Percentiles rank a stretch among this genome's conserved stretches.
These are phyloP conservation scores for Catharus fuscescens DNA, from an alignment of 2,113 vertebrate species.

Conservation along the genomic window DNA sequence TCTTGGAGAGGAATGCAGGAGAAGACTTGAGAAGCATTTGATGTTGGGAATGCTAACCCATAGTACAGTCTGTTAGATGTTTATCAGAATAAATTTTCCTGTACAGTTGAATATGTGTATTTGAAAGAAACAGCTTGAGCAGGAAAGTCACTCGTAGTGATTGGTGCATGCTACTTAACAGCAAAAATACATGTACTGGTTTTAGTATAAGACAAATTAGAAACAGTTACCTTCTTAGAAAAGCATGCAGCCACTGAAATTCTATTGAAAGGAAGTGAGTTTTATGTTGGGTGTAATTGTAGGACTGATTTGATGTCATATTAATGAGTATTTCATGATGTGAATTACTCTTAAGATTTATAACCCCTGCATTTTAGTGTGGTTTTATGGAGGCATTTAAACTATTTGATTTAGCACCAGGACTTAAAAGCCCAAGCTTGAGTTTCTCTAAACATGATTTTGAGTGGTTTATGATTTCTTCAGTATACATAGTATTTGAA, in stretches of 20 bases:
- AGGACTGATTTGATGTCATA: not conserved
- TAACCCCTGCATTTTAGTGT: not conserved
- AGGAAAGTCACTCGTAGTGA: not conserved
- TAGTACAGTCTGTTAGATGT: not conserved
- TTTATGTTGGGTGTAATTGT: not conserved
- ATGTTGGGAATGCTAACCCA: not conserved
- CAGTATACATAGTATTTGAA: accelerated
- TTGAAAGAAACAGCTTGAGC: not conserved
- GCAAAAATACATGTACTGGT: not conserved
- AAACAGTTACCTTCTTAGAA: not conserved
- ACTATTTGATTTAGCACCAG: not conserved
- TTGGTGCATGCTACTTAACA: not conserved
- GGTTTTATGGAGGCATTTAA: not conserved
- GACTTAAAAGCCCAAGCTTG: not conserved
- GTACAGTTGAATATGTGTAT: not conserved
- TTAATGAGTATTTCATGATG: not conserved
- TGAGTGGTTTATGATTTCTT: not conserved
- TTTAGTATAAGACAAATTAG: not conserved
- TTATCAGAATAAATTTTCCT: not conserved
- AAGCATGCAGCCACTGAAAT: not conserved
- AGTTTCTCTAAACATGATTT: not conserved
- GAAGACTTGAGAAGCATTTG: not conserved
- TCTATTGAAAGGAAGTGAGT: not conserved
- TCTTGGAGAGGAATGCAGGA: not conserved
- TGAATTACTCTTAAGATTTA: not conserved